Conservation (phyloP, 2,113 vertebrate genomes). For the Cyprinus carpio region DNA sequence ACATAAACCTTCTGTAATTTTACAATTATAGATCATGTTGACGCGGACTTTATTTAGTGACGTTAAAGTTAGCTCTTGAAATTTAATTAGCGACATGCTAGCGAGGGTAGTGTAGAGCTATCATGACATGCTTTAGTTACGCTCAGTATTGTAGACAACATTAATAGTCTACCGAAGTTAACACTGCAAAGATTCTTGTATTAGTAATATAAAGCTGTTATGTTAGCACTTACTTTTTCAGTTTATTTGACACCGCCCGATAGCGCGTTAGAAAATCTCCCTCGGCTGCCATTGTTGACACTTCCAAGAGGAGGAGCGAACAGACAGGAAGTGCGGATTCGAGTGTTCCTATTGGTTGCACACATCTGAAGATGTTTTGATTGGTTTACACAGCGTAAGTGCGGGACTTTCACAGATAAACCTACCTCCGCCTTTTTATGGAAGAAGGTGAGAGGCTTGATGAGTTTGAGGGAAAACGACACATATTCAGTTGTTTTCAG, state of each 20-base stretch:
- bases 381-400: conserved; percentile 24
- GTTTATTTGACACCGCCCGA: conserved; percentile 87
- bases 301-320: background rate
- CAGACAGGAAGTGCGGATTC: background rate
- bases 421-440: background rate
- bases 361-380: background rate
- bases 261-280: conserved; percentile 89
- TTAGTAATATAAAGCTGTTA: background rate
- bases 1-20: background rate
- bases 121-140: background rate
- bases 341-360: conserved; percentile 10
- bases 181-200: background rate
- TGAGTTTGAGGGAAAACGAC: background rate
- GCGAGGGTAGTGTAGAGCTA: background rate
- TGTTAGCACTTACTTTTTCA: conserved; percentile 80
- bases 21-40: too few relatives aligned
- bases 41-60: too few relatives aligned
- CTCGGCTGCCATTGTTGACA: conserved; percentile 73
- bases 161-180: background rate
- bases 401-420: background rate
- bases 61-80: background rate
- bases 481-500: background rate
- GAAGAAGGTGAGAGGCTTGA: background rate
- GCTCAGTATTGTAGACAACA: background rate
- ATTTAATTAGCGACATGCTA: background rate